Evolutionary conservation across 2,888 invertebrate species (phyloP).

Genomic region (Dolomedes plantarius): DNA sequence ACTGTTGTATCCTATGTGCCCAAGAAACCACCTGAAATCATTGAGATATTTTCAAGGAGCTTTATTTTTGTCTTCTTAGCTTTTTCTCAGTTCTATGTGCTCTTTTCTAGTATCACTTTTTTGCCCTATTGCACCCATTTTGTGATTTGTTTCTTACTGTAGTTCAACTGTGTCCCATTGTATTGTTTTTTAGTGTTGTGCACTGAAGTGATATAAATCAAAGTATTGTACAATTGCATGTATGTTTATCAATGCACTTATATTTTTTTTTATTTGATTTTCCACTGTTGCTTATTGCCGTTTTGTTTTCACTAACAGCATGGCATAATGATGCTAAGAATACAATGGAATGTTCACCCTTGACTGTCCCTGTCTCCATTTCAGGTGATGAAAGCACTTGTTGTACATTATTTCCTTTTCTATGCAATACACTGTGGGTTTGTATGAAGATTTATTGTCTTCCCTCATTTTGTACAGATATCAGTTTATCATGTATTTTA

Average conservation of each 20-base stretch:
- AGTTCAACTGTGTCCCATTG: background rate
- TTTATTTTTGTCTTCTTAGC: no score
- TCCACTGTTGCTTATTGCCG: slow-evolving; percentile 52
- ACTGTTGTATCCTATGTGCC: no score
- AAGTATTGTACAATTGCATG: slow-evolving; percentile 24
- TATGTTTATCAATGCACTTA: slow-evolving; percentile 25
- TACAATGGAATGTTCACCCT: slow-evolving; percentile 71
- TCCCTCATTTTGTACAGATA: background rate
- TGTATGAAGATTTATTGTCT: background rate
- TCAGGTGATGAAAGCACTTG: slow-evolving; percentile 59
- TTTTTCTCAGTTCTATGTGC: background rate
- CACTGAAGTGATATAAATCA: background rate
- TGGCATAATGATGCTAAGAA: slow-evolving; percentile 72
- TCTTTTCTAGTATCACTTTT: background rate
- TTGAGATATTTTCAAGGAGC: no score
- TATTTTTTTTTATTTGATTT: slow-evolving; percentile 33
- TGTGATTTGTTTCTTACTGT: background rate
- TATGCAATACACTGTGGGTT: background rate
- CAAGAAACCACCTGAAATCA: no score
- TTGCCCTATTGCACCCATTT: background rate
- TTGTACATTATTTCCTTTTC: background rate
- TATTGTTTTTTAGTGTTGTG: background rate
- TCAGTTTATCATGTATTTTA: no score
- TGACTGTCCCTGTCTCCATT: slow-evolving; percentile 70
- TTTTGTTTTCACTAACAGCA: slow-evolving; percentile 71